Conservation (phyloP, 2,797 vertebrate genomes). For the Serranus cabrilla region DNA sequence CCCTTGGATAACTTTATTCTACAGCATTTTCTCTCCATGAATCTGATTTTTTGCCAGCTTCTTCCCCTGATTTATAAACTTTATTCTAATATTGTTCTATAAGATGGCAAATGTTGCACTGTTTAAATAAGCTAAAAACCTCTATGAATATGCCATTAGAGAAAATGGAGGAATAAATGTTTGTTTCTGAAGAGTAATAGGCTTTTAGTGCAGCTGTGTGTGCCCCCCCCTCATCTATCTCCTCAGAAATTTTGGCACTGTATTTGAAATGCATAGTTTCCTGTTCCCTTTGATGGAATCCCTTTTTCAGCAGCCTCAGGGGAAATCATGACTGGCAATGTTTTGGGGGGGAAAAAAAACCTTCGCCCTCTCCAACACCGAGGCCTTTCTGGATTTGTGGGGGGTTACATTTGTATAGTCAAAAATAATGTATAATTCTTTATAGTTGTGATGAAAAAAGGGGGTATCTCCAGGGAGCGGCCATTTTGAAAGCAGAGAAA, state of each 20-base stretch:
- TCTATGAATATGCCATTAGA: constrained; percentile 64
- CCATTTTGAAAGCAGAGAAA: constrained; percentile 71
- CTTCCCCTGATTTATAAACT: constrained; percentile 40
- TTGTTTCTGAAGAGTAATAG: constrained; percentile 75
- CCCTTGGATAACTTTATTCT: constrained; percentile 17
- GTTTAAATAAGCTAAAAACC: constrained; percentile 53
- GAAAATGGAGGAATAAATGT: constrained; percentile 72
- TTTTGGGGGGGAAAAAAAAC: constrained; percentile 57
- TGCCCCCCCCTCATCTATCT: constrained; percentile 61
- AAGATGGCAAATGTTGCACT: constrained; percentile 30
- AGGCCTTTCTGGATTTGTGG: constrained; percentile 57
- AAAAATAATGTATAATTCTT: constrained; percentile 60
- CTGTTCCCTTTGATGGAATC: constrained; percentile 83
- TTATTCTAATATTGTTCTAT: constrained; percentile 38
- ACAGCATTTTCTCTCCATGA: neutral
- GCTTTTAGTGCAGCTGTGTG: constrained; percentile 71
- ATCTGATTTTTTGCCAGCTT: constrained; percentile 19
- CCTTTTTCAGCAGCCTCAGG: constrained; percentile 73
- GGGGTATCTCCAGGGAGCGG: constrained; percentile 47
- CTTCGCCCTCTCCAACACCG: constrained; percentile 38
- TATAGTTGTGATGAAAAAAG: constrained; percentile 38
- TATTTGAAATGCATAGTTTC: constrained; percentile 87
- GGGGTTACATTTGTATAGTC: constrained; percentile 60
- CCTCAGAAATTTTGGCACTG: constrained; percentile 70
- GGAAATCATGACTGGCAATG: constrained; percentile 81